Evolutionary conservation across 2,113 vertebrate species (phyloP).

Genomic region (Raja brachyura): DNA sequence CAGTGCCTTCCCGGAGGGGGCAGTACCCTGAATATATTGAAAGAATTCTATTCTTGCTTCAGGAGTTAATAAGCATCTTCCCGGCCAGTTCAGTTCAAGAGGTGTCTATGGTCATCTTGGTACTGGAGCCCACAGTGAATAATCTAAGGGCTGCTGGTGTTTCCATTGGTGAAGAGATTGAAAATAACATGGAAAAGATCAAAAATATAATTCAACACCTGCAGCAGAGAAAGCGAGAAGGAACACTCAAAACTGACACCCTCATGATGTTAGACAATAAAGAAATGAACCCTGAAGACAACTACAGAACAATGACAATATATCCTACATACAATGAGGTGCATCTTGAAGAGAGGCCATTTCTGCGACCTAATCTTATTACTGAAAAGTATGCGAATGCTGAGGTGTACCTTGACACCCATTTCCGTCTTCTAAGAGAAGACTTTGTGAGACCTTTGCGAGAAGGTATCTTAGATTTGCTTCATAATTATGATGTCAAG

Average conservation of each 20-base stretch:
- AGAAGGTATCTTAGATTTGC: constrained; percentile 74
- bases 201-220: constrained; percentile 63
- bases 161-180: constrained; percentile 56
- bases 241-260: constrained; percentile 68
- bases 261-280: constrained; percentile 55
- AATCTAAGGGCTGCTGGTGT: constrained; percentile 66
- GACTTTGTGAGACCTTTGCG: constrained; percentile 84
- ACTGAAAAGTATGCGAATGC: constrained; percentile 64
- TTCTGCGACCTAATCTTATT: constrained; percentile 74
- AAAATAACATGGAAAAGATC: constrained; percentile 62
- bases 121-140: constrained; percentile 65
- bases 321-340: constrained; percentile 77
- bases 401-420: constrained; percentile 79
- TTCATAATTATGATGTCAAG: constrained; percentile 56
- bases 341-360: constrained; percentile 62
- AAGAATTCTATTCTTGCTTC: constrained; percentile 71
- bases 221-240: constrained; percentile 70
- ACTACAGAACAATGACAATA: constrained; percentile 70
- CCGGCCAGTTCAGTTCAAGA: constrained; percentile 71
- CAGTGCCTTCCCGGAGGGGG: constrained; percentile 48
- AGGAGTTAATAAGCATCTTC: constrained; percentile 68
- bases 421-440: constrained; percentile 87
- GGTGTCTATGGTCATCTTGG: constrained; percentile 63
- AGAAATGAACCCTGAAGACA: constrained; percentile 50
- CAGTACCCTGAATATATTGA: constrained; percentile 68